These are phyloP conservation scores for Cherax quadricarinatus DNA, from an alignment of 1,140 invertebrate genomes.

Conservation along the genomic window DNA sequence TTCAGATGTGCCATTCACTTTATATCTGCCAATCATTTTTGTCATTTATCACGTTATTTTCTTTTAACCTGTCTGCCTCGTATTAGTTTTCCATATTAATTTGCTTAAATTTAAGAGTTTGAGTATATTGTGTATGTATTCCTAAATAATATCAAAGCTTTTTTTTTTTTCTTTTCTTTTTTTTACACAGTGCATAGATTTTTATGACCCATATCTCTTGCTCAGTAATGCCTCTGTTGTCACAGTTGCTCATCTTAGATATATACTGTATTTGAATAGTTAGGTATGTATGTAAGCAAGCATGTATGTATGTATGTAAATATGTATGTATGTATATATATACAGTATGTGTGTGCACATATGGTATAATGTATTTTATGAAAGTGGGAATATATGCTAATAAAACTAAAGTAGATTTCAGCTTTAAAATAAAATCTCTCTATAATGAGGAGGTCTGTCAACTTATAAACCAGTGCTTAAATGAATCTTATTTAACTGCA, in stretches of 20 bases:
- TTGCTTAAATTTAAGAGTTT: slow-evolving; percentile 24
- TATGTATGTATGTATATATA: too few relatives aligned
- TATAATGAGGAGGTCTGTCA: background rate
- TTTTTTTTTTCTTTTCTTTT: background rate
- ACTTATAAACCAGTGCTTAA: background rate
- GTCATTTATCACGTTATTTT: background rate
- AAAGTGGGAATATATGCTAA: background rate
- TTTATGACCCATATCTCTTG: slow-evolving; percentile 49
- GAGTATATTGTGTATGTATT: background rate
- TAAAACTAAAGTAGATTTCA: background rate
- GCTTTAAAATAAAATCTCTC: background rate
- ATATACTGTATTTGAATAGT: background rate
- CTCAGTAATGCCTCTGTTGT: slow-evolving; percentile 63
- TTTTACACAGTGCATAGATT: slow-evolving; percentile 24
- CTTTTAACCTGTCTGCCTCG: background rate
- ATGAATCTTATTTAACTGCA: background rate
- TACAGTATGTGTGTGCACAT: background rate
- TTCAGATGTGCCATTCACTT: too few relatives aligned
- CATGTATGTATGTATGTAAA: too few relatives aligned
- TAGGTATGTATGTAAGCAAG: too few relatives aligned
- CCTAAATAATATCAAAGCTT: background rate
- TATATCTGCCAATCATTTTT: too few relatives aligned
- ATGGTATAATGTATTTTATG: background rate
- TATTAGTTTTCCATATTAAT: background rate
- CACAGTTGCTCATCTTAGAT: slow-evolving; percentile 42